Conservation (phyloP, 2,797 vertebrate genomes). For the Menidia menidia region DNA sequence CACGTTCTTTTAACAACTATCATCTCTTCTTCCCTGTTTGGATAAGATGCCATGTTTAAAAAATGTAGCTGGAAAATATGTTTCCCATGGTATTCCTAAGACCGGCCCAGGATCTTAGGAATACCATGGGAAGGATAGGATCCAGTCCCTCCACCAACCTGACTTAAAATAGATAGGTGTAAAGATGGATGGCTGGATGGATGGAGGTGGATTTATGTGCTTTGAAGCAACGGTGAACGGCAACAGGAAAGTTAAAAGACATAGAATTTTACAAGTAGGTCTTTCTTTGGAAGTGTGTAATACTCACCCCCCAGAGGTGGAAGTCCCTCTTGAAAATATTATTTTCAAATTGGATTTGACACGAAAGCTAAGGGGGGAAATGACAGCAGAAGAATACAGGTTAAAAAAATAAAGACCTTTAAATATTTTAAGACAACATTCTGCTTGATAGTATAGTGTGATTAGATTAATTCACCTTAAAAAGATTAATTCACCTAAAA, state of each 20-base stretch:
- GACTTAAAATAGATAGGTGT: too few species aligned
- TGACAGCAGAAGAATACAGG: neutral
- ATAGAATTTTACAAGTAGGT: neutral
- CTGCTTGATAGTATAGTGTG: neutral
- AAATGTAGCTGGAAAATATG: neutral
- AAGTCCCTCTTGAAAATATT: slow-evolving; percentile 89
- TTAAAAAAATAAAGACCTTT: too few species aligned
- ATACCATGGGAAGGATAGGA: too few species aligned
- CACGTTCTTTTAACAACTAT: neutral
- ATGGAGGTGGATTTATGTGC: too few species aligned
- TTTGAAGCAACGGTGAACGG: too few species aligned
- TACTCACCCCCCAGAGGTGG: slow-evolving; percentile 93
- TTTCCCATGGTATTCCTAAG: neutral
- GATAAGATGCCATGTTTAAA: neutral
- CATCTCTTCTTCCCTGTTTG: neutral
- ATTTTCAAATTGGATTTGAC: slow-evolving; percentile 89
- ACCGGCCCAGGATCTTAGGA: too few species aligned
- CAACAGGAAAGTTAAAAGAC: neutral
- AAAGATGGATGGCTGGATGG: too few species aligned
- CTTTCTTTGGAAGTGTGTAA: neutral
- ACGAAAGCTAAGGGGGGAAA: slow-evolving; percentile 76
- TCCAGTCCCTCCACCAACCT: too few species aligned
- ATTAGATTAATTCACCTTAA: neutral
- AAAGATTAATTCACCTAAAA: neutral
- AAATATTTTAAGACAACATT: too few species aligned